These are phyloP conservation scores for Diarsia rubi DNA, from an alignment of 2,888 invertebrate species.

Conservation along the genomic window DNA sequence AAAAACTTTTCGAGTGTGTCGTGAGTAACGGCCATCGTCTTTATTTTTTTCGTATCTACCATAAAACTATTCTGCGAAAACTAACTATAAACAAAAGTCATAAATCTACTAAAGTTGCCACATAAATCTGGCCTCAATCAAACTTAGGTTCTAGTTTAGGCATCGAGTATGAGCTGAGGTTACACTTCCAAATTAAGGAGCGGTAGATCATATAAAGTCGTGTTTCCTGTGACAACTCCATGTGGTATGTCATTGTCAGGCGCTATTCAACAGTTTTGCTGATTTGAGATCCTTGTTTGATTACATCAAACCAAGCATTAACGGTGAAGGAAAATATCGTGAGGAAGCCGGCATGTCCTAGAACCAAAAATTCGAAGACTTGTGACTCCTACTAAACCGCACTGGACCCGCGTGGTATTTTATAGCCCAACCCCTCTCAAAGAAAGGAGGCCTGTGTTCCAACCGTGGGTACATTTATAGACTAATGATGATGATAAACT, in stretches of 20 bases:
- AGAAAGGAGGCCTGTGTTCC: no score
- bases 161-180: slow-evolving; percentile 48
- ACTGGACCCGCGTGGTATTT: no score
- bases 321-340: no score
- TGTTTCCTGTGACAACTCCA: slow-evolving; percentile 55
- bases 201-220: slow-evolving; percentile 43
- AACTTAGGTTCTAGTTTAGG: slow-evolving; percentile 59
- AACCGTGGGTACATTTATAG: no score
- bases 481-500: no score
- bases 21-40: slow-evolving; percentile 44
- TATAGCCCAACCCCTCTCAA: no score
- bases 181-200: slow-evolving; percentile 55
- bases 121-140: slow-evolving; percentile 67
- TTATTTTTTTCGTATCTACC: slow-evolving; percentile 42
- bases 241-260: slow-evolving; percentile 35
- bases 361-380: no score
- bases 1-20: slow-evolving; percentile 42
- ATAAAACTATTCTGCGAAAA: slow-evolving; percentile 44
- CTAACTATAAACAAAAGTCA: slow-evolving; percentile 55
- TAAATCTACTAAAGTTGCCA: slow-evolving; percentile 60
- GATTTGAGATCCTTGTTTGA: slow-evolving; percentile 10
- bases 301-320: background rate
- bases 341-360: no score
- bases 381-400: no score
- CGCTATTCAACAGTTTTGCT: slow-evolving; percentile 25